phyloP scores from a whole-genome alignment of 2,888 invertebrate genomes.

The Macrosiphum euphorbiae region DNA sequence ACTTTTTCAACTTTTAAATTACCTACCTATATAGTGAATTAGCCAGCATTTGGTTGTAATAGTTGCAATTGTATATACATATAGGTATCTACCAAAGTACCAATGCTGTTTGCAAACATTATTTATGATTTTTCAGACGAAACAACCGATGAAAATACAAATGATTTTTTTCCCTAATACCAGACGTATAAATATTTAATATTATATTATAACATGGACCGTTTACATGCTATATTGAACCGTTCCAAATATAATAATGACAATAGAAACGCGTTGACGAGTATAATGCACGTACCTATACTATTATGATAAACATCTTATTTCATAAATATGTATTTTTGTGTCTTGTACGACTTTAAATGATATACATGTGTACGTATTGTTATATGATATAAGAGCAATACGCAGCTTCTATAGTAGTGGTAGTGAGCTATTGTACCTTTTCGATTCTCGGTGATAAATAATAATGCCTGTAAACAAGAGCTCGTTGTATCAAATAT shows the following conservation, averaged over 20 bases:
- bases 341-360: background rate
- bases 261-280: background rate
- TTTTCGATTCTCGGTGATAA: background rate
- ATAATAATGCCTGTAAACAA: background rate
- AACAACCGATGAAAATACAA: background rate
- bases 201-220: background rate
- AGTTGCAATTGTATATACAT: background rate
- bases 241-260: background rate
- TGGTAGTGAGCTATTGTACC: too few species aligned
- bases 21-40: background rate
- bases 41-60: background rate
- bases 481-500: background rate
- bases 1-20: background rate
- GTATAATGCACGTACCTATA: background rate
- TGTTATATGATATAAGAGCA: background rate
- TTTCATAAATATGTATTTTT: background rate
- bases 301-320: background rate
- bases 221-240: too few species aligned
- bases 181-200: background rate
- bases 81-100: too few species aligned
- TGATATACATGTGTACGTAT: background rate
- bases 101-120: background rate
- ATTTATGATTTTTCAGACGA: background rate
- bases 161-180: background rate
- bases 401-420: background rate